Evolutionary conservation across 2,113 vertebrate species (phyloP), one percentile per base, ranked within the genome.

Genomic region (Syrmaticus mikado): DNA sequence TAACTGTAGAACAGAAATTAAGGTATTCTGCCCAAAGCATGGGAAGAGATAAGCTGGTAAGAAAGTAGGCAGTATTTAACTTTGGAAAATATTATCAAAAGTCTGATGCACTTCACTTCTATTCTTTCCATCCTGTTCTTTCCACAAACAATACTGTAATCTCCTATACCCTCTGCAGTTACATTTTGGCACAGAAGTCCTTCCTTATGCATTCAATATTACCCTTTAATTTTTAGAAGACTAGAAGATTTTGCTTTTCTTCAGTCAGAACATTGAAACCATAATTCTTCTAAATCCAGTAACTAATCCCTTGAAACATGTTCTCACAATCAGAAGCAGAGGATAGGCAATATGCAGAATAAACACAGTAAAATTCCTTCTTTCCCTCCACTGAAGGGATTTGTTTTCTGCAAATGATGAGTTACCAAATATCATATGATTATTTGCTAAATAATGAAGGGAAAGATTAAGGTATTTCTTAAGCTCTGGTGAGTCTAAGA

Each of bases 381-480:
- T 11, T 13, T 52, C 4, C 3, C 5, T 10, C 0, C 17, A 45
- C 46, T 61, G 43, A 25, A 89, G 55, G 41, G 84, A 93, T 94
- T 95, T 87, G 38, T 92, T 95, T 91, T 82, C 78, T 48, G 11
- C 2, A 5, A 74, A 89, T 77, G 25, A 70, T 50, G 46, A 94
- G 38, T 50, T 87, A 88, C 68, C 71, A 62, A 95, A 96, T 89
- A 93, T 79, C 55, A 75, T 75, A 89, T 76, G 48, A 85, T 79
- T 90, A 72, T 94, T 93, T 93, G 65, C 18, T 94, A 86, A 94
- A 84, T 78, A 91, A 92, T 88, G 76, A 91, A 92, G 91, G 20
- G 16, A 18, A 81, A 91, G 43, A 83, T 66, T 91, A 91, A 87
- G 72, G 36, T 22, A 60, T 72, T 72, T 77, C 68, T 90, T 85